Evolutionary conservation across 2,797 vertebrate species (phyloP).

Genomic region (Sebastes minor): DNA sequence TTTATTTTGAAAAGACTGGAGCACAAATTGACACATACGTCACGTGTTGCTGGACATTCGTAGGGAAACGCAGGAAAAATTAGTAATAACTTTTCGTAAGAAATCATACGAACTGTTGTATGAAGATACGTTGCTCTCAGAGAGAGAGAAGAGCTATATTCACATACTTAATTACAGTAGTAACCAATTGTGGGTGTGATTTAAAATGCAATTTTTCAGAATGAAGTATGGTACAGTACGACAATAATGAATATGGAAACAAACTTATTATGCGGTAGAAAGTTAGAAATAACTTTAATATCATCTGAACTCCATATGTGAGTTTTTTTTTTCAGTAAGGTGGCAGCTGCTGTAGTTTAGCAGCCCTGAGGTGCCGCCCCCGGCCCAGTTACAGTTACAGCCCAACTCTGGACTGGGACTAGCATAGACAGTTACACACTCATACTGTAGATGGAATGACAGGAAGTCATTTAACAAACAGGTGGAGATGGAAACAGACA

Average conservation of each 20-base stretch:
- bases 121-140: no score
- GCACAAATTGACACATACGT: no score
- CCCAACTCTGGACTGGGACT: constrained; percentile 9
- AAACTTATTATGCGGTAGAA: not conserved
- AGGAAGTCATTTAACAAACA: constrained; percentile 43
- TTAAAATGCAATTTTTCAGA: constrained; percentile 8
- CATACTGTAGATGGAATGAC: constrained; percentile 16
- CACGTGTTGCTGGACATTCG: no score
- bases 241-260: not conserved
- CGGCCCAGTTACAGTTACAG: not conserved
- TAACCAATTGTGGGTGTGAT: not conserved
- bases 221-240: not conserved
- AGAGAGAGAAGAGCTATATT: not conserved
- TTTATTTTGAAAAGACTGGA: no score
- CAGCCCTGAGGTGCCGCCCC: constrained; percentile 8
- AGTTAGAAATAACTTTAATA: not conserved
- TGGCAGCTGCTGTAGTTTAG: constrained; percentile 29
- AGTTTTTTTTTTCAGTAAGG: constrained; percentile 3
- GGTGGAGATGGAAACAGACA: constrained; percentile 42
- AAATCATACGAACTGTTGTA: no score
- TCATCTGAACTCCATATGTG: not conserved
- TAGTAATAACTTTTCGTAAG: no score
- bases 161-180: not conserved
- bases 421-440: constrained; percentile 39
- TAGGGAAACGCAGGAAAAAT: no score